A percentile compares a stretch with the other conserved stretches of the same genome.
phyloP scores from a whole-genome alignment of 2,888 invertebrate genomes.

The Tanytarsus gracilentus region DNA sequence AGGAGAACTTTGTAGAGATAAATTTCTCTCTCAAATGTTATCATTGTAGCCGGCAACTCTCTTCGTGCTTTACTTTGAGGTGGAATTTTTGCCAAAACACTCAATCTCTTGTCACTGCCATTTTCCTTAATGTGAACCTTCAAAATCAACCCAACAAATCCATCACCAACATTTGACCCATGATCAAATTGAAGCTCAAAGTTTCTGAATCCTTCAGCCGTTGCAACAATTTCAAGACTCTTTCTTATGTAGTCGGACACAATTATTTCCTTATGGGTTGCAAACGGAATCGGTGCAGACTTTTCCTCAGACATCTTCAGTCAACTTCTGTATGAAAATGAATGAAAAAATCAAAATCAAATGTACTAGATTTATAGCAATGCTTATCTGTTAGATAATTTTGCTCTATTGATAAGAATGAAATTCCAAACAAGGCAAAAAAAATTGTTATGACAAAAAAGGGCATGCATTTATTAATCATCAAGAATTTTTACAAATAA shows the following conservation, averaged over 20 bases:
- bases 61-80: constrained; percentile 24
- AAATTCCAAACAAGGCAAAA: too few relatives aligned
- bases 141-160: constrained; percentile 29
- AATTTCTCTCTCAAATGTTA: constrained; percentile 30
- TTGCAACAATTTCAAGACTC: constrained; percentile 22
- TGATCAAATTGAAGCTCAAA: background rate
- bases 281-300: background rate
- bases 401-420: too few relatives aligned
- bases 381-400: too few relatives aligned
- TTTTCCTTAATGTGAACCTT: constrained; percentile 17
- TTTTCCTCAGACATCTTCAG: too few relatives aligned
- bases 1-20: constrained; percentile 29
- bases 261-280: background rate
- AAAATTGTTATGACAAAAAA: too few relatives aligned
- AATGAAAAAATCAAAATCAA: too few relatives aligned
- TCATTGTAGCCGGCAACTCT: background rate
- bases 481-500: constrained; percentile 31
- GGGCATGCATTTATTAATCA: too few relatives aligned
- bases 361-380: too few relatives aligned
- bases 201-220: constrained; percentile 26
- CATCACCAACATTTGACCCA: constrained; percentile 28
- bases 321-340: too few relatives aligned
- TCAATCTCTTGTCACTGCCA: constrained; percentile 12
- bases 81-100: constrained; percentile 28
- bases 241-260: constrained; percentile 21